Evolutionary conservation across 1,140 invertebrate genomes (phyloP), one percentile per base, ranked within the genome.

Genomic region (Gonioctena quinquepunctata): DNA sequence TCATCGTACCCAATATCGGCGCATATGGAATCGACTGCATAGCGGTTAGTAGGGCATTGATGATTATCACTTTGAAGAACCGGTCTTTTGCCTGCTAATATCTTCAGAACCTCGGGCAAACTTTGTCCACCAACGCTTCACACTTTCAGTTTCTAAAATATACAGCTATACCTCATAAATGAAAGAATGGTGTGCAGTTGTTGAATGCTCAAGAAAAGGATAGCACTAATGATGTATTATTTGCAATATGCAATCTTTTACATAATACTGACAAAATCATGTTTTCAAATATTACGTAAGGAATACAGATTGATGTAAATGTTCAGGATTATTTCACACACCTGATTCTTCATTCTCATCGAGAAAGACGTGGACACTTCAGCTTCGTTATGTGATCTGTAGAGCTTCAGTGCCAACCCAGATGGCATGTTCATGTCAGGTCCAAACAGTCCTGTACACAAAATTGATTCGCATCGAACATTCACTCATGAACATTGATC

Each of bases 61-160:
- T 59, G 56, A 28, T 59, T 59, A 59, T 59, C 25, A 26, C 21
- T 59, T 26, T 22, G 23, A 59, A 59, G 56, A 59, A 59, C 56
- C 56, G 56, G 56, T 59, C 23, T 59, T 28, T 25, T 13, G 56
- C 25, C 16, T 25, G 25, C 23, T 59, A 28, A 59, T 28, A 16
- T 59, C 56, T 59, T 59, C 56, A 13, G 56, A 26, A 25, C n/a
- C 56, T 26, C 11, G 26, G 8, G 13, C 56, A n/a, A 59, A 23
- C 19, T 56, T 56, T 59, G 25, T 59, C 56, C 56, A 59, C 56
- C 56, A 59, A 59, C 56, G 56, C 56, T 59, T 59, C 25, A 59
- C 56, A 59, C 56, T 59, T 59, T 59, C 56, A 59, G 16, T 59
- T 59, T 59, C 56, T 59, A 26, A 59, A 19, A 8, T 13, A 2